Base-by-base conservation (phyloP, 1,140 invertebrate genomes). In the Anastatus disparis region DNA sequence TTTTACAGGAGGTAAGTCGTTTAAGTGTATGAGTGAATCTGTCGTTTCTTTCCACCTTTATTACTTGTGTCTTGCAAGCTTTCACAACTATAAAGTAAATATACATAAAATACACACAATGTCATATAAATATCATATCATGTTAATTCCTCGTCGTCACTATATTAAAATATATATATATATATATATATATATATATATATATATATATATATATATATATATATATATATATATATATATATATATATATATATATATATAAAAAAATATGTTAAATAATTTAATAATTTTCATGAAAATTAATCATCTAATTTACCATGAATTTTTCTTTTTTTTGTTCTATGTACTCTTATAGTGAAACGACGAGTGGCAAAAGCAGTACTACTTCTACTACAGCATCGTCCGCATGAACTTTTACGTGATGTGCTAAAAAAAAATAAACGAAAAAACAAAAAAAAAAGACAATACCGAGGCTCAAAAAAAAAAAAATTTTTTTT, bases 291-390 rank as follows among this genome's bases (percentile, higher is more conserved):
- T n/a, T n/a, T n/a, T n/a, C n/a, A n/a, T n/a, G n/a, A n/a, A n/a
- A n/a, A n/a, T 65, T 10, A 26, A 53, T n/a, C 26, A 15, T 1
- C 6, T 44, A 44, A 66, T 20, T 66, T 22, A 42, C 8, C n/a
- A 3, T 22, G 13, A 24, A 24, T 52, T n/a, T 6, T 31, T 3
- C 8, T 29, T 55, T 9, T 44, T 44, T 27, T 13, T 26, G 3
- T 35, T 35, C 31, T 4, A 58, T 64, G 12, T 53, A 52, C 12
- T 69, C 62, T 85, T 85, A 6, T 81, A 85, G 84, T 85, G 82
- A 85, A 82, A 81, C 71, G 69, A 53, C 74, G 58, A 68, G 6
- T 7, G n/a, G 8, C 52, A 17, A n/a, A 24, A 35, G 29, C 56
- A 40, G 12, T 12, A 52, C 13, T 63, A n/a, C n/a, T n/a, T n/a